Conservation (phyloP, 64 coral and sea anemone genomes). For the Dendrophyllia cribrosa region DNA sequence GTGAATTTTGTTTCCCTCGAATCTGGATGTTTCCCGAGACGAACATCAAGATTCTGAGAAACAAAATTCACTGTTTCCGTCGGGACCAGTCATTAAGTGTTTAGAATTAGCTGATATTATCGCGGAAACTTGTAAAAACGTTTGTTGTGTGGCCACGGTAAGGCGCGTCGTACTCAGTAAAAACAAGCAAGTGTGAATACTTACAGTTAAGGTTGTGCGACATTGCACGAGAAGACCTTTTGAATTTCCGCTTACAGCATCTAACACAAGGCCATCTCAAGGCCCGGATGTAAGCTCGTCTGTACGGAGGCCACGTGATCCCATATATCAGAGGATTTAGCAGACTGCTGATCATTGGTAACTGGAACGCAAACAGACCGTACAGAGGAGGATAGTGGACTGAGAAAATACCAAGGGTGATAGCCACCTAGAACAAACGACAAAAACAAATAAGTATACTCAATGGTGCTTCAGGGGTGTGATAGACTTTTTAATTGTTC, state of each 20-base stretch:
- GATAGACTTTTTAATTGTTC: too few relatives aligned
- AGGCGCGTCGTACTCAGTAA: too few relatives aligned
- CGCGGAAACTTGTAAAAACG: too few relatives aligned
- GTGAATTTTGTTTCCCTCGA: too few relatives aligned
- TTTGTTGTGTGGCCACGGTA: too few relatives aligned
- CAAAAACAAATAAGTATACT: neutral
- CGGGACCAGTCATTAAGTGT: too few relatives aligned
- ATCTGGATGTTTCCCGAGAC: too few relatives aligned
- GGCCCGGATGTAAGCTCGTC: constrained; percentile 37
- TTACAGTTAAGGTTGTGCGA: constrained; percentile 28
- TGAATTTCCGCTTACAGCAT: constrained; percentile 17
- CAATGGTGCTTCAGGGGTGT: too few relatives aligned
- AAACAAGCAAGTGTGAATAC: neutral
- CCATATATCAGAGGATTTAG: constrained; percentile 63
- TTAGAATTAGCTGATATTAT: too few relatives aligned
- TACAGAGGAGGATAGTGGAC: constrained; percentile 41
- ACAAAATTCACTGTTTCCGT: too few relatives aligned
- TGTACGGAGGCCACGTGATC: constrained; percentile 55
- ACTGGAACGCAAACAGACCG: constrained; percentile 48
- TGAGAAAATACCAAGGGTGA: constrained; percentile 35
- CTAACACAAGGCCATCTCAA: constrained; percentile 10
- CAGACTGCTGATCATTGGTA: constrained; percentile 70
- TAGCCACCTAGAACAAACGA: constrained; percentile 24
- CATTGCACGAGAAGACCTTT: constrained; percentile 4
- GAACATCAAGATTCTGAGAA: too few relatives aligned